Percentiles rank a stretch among this genome's conserved stretches.
These are phyloP conservation scores for Bufo bufo DNA, from an alignment of 2,113 vertebrate species.

Conservation along the genomic window DNA sequence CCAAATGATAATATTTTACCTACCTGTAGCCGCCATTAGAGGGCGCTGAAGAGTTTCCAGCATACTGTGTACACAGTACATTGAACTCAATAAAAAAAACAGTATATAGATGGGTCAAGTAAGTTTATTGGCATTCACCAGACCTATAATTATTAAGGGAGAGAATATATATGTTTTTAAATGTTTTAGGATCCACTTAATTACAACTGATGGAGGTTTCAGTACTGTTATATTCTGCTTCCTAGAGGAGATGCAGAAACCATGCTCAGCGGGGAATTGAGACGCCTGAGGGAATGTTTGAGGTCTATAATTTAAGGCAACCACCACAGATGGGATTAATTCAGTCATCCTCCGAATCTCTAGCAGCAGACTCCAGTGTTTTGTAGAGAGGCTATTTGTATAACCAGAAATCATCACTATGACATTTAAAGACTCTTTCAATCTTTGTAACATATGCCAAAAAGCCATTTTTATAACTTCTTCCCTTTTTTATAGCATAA, in stretches of 20 bases:
- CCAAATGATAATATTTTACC: no score
- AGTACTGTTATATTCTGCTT: background rate
- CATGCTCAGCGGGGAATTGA: background rate
- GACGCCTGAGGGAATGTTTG: background rate
- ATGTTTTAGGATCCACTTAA: background rate
- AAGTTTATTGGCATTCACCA: background rate
- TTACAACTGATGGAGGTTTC: background rate
- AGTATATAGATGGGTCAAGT: background rate
- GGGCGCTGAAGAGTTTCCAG: background rate
- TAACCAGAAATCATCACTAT: slow-evolving; percentile 57
- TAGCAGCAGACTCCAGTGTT: slow-evolving; percentile 33
- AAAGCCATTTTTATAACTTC: slow-evolving; percentile 60
- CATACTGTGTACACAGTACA: background rate
- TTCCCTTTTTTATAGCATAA: slow-evolving; percentile 51
- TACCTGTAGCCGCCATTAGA: background rate
- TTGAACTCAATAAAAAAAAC: background rate
- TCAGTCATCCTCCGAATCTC: slow-evolving; percentile 40
- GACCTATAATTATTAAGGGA: background rate
- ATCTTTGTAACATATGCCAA: slow-evolving; percentile 57
- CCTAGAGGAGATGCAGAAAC: slow-evolving; percentile 1
- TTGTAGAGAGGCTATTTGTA: slow-evolving; percentile 55
- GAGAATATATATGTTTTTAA: background rate
- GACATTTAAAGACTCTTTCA: slow-evolving; percentile 59
- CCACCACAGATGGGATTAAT: slow-evolving; percentile 28
- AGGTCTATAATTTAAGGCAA: slow-evolving; percentile 35